A percentile compares a stretch with the other conserved stretches of the same genome.
Conservation (phyloP, 1,140 invertebrate genomes). For the Plodia interpunctella region DNA sequence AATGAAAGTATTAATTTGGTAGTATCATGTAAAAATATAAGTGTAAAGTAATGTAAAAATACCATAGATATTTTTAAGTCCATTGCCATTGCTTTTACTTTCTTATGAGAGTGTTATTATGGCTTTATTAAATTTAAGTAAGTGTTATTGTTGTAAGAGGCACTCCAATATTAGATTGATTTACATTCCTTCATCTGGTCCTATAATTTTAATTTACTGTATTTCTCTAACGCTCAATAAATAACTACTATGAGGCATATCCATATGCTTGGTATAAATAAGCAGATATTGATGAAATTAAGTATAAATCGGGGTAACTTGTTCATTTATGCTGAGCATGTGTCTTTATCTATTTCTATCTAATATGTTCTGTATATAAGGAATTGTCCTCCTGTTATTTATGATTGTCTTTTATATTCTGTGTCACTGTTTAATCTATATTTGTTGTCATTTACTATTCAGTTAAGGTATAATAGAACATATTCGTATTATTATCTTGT, state of each 20-base stretch:
- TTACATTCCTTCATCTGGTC: conserved; percentile 22
- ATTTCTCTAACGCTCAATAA: neutral
- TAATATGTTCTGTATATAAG: neutral
- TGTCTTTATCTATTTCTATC: too few relatives aligned
- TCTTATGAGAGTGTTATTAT: conserved; percentile 25
- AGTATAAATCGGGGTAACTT: too few relatives aligned
- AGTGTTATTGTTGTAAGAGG: conserved; percentile 10
- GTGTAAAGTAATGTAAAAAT: conserved; percentile 34
- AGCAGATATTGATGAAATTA: too few relatives aligned
- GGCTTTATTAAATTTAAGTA: conserved; percentile 11
- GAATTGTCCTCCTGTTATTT: neutral
- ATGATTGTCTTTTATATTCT: too few relatives aligned
- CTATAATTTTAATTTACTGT: conserved; percentile 7
- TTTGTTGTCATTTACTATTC: neutral
- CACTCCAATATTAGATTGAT: conserved; percentile 12
- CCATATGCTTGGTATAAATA: too few relatives aligned
- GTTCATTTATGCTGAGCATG: too few relatives aligned
- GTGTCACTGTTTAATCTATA: neutral
- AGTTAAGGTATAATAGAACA: too few relatives aligned
- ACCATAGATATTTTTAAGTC: conserved; percentile 22
- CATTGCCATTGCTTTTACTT: conserved; percentile 21
- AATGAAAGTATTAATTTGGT: conserved; percentile 53
- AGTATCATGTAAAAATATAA: conserved; percentile 23
- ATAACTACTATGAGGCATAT: neutral
- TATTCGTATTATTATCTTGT: too few relatives aligned